Percentiles rank a stretch among this genome's conserved stretches.
These are phyloP conservation scores for Norana najaformis DNA, from an alignment of 2,888 invertebrate genomes.

Conservation along the genomic window DNA sequence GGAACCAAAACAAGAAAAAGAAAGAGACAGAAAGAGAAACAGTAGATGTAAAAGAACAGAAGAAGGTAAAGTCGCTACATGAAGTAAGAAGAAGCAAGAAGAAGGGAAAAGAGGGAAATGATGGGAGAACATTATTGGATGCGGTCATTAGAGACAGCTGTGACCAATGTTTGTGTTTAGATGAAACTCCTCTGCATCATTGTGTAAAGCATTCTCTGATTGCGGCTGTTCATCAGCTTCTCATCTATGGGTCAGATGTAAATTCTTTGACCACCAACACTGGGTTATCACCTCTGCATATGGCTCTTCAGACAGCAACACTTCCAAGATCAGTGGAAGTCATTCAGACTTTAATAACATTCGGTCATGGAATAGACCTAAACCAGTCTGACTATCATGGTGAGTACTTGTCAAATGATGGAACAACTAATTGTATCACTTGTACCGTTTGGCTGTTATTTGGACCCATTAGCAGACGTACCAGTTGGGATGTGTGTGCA, in stretches of 20 bases:
- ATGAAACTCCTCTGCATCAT: constrained; percentile 58
- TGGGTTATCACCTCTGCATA: constrained; percentile 55
- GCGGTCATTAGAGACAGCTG: background rate
- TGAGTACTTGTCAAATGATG: background rate
- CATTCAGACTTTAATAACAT: constrained; percentile 50
- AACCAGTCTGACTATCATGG: constrained; percentile 44
- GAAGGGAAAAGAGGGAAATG: no score
- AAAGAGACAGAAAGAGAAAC: no score
- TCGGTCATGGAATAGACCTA: constrained; percentile 56
- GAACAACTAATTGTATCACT: no score
- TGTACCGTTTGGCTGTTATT: no score
- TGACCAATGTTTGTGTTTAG: constrained; percentile 40
- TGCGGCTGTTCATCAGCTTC: constrained; percentile 51
- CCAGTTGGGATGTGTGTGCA: no score
- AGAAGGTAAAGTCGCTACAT: no score
- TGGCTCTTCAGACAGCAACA: constrained; percentile 49
- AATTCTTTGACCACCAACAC: constrained; percentile 54
- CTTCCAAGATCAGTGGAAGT: constrained; percentile 44
- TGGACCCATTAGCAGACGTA: no score
- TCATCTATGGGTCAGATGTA: constrained; percentile 57
- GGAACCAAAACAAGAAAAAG: no score
- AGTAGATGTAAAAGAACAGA: no score
- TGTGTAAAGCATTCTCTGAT: constrained; percentile 55
- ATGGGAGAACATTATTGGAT: background rate
- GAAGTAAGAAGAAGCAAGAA: no score